These are phyloP conservation scores for Strix aluco DNA, from an alignment of 2,113 vertebrate species.

Conservation along the genomic window DNA sequence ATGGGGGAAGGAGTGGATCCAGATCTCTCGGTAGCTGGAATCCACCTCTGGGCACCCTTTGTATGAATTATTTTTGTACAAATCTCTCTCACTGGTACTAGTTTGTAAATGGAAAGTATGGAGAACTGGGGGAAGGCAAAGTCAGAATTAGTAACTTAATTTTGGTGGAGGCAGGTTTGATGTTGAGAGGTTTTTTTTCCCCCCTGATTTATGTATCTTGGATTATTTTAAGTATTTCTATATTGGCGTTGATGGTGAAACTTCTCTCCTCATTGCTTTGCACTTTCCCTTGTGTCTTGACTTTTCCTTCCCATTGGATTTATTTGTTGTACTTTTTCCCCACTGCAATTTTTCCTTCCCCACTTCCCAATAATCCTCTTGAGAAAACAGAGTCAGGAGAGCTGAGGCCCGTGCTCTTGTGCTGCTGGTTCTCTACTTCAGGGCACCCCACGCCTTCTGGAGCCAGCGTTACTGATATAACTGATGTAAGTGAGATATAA, in stretches of 20 bases:
- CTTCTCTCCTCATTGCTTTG: neutral
- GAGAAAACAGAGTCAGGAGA: neutral
- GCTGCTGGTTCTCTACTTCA: neutral
- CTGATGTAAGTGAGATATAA: neutral
- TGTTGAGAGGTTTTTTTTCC: neutral
- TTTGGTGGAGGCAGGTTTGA: neutral
- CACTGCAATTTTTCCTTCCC: neutral
- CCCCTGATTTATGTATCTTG: neutral
- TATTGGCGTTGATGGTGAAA: neutral
- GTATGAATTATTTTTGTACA: neutral
- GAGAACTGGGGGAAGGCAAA: neutral
- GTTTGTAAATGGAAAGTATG: neutral
- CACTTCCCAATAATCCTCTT: neutral
- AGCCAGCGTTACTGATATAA: accelerated
- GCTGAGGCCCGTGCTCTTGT: accelerated
- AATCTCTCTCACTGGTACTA: neutral
- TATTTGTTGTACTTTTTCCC: neutral
- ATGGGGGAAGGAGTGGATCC: neutral
- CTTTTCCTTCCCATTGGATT: neutral
- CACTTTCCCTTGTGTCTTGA: neutral
- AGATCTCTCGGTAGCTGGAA: neutral
- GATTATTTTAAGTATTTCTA: neutral
- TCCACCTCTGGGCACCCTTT: neutral
- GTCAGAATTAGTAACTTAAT: neutral
- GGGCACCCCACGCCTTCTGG: neutral